Evolutionary conservation across 2,888 invertebrate species (phyloP).

Genomic region (Psococerastis gibbosa): DNA sequence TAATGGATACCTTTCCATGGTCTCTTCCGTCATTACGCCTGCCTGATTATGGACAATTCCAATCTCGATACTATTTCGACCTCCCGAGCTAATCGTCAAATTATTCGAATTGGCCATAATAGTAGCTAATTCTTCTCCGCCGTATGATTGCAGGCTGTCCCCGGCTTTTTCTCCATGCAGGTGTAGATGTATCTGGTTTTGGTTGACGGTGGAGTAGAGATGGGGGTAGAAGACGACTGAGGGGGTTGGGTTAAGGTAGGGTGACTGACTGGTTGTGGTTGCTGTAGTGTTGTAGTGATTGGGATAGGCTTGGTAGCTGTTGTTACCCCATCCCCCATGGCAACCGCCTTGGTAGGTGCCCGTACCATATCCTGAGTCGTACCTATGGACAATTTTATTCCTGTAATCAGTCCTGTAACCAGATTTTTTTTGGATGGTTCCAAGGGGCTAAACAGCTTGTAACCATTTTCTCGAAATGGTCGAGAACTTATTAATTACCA

Average conservation of each 20-base stretch:
- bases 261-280: constrained; percentile 35
- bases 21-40: constrained; percentile 12
- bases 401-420: no score
- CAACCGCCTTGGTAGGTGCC: constrained; percentile 26
- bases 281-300: constrained; percentile 40
- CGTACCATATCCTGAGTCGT: neutral
- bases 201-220: constrained; percentile 65
- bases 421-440: no score
- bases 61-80: constrained; percentile 18
- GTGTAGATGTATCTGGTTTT: constrained; percentile 71
- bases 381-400: no score
- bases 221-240: constrained; percentile 60
- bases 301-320: constrained; percentile 43
- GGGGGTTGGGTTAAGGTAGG: constrained; percentile 38
- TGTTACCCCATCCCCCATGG: constrained; percentile 23
- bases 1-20: constrained; percentile 16
- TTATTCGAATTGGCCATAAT: constrained; percentile 19
- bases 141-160: constrained; percentile 12
- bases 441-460: no score
- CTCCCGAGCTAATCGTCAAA: constrained; percentile 18
- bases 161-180: constrained; percentile 34
- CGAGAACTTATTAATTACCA: no score
- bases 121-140: constrained; percentile 18
- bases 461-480: no score
- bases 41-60: constrained; percentile 18